A percentile compares a stretch with the other conserved stretches of the same genome.
These are phyloP conservation scores for Donacobius atricapilla DNA, from an alignment of 2,113 vertebrate genomes.

Conservation along the genomic window DNA sequence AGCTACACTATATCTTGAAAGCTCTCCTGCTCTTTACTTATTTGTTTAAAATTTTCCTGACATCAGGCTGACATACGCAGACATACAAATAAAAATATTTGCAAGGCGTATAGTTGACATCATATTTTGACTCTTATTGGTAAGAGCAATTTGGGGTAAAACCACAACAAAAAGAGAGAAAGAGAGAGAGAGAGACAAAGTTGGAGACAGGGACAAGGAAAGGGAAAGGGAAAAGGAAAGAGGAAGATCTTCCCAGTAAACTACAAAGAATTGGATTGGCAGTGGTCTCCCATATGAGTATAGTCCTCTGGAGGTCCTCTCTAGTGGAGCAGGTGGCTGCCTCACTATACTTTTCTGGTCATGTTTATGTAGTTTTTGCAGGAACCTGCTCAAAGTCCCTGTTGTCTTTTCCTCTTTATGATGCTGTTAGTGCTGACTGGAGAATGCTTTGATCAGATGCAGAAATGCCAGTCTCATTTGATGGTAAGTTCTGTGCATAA, in stretches of 20 bases:
- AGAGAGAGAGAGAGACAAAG: background rate
- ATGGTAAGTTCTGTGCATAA: background rate
- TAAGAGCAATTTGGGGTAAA: background rate
- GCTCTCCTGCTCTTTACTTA: background rate
- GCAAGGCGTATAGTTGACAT: background rate
- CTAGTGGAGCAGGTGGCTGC: background rate
- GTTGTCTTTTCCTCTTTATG: background rate
- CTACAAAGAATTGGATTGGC: background rate
- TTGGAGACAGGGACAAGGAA: background rate
- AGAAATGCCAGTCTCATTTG: background rate
- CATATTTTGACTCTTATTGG: background rate
- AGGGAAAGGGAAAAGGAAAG: background rate
- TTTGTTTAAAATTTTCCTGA: background rate
- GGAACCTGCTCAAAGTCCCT: background rate
- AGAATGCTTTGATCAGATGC: background rate
- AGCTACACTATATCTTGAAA: background rate
- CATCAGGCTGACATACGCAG: background rate
- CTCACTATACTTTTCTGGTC: background rate
- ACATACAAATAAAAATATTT: background rate
- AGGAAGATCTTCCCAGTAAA: accelerated
- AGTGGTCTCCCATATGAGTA: accelerated
- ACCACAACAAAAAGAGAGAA: background rate
- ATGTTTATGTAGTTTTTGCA: background rate
- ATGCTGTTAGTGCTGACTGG: background rate
- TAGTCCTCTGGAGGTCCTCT: background rate